Evolutionary conservation across 1,140 invertebrate genomes (phyloP), one percentile per base, ranked within the genome.

Genomic region (Chionoecetes opilio): DNA sequence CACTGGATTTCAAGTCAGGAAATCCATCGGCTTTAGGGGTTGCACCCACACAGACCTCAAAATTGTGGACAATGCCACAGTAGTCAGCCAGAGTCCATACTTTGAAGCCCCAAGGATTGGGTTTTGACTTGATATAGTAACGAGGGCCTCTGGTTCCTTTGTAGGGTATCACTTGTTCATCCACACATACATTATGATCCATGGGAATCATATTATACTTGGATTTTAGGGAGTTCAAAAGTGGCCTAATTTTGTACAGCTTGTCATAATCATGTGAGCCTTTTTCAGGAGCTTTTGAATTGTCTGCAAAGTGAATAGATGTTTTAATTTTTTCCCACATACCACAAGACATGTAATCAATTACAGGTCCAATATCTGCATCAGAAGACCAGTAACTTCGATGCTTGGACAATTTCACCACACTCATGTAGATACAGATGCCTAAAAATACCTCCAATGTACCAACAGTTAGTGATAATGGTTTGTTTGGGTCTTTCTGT

Each of bases 11-110:
- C 92, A 93, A 86, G 31, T 93, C 75, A 84, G 92, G 92, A 29
- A 93, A 93, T 84, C 92, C 34, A 38, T 93, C 92, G 85, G 87
- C 84, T n/a, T 93, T 85, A 86, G 92, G 92, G 41, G 92, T 93
- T 93, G 92, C 0, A n/a, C 92, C 92, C 17, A 93, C 82, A 93
- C 92, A 86, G 9, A 93, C 92, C 32, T 93, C 92, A 93, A 93
- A 93, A 87, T 93, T 93, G 46, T 93, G 82, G 11, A 93, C 84
- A 93, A 93, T 93, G 9, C 92, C 92, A 87, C 38, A 32, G 31
- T 6, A n/a, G 41, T 87, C 92, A 84, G 92, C 92, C 17, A 93
- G 82, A 32, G 92, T 93, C 92, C 92, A 93, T 29, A 93, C 92
- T 93, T 93, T 93, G 41, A 93, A 41, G 87, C 35, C 92, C 92